Evolutionary conservation across 1,140 invertebrate genomes (phyloP).

Genomic region (Drosophila setifemur): DNA sequence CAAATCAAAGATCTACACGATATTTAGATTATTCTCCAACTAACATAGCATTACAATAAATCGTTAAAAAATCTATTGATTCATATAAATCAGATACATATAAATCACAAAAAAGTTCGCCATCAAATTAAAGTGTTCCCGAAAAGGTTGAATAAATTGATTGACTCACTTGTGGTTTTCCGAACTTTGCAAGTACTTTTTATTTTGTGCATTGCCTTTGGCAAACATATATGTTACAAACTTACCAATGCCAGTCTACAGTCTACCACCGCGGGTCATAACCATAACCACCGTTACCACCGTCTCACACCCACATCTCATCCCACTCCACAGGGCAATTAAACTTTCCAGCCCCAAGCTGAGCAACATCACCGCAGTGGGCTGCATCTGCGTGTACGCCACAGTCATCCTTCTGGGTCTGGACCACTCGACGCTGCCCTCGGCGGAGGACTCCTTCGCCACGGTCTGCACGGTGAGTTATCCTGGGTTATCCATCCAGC

Average conservation of each 20-base stretch:
- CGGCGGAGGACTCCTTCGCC: conserved; percentile 87
- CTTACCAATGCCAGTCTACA: conserved; percentile 43
- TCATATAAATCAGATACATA: too few relatives aligned
- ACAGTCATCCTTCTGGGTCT: conserved; percentile 95
- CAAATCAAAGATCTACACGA: too few relatives aligned
- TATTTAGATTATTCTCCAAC: too few relatives aligned
- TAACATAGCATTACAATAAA: too few relatives aligned
- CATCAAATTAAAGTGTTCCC: too few relatives aligned
- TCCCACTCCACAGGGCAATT: conserved; percentile 85
- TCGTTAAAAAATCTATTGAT: too few relatives aligned
- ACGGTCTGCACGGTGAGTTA: conserved; percentile 92
- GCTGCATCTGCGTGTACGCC: conserved; percentile 95
- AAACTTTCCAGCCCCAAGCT: conserved; percentile 98
- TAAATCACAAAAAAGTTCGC: too few relatives aligned
- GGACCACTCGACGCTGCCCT: conserved; percentile 89
- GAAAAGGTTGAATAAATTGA: conserved; percentile 16
- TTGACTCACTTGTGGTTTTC: not conserved
- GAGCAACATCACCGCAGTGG: conserved; percentile 97
- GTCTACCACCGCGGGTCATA: conserved; percentile 27
- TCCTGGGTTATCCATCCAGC: too few relatives aligned
- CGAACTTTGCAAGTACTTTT: too few relatives aligned
- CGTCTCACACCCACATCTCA: too few relatives aligned
- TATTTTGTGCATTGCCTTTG: not conserved
- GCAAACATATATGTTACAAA: not conserved
- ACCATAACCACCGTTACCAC: not conserved